These are phyloP conservation scores for Menidia menidia DNA, from an alignment of 2,797 vertebrate genomes.

Conservation along the genomic window DNA sequence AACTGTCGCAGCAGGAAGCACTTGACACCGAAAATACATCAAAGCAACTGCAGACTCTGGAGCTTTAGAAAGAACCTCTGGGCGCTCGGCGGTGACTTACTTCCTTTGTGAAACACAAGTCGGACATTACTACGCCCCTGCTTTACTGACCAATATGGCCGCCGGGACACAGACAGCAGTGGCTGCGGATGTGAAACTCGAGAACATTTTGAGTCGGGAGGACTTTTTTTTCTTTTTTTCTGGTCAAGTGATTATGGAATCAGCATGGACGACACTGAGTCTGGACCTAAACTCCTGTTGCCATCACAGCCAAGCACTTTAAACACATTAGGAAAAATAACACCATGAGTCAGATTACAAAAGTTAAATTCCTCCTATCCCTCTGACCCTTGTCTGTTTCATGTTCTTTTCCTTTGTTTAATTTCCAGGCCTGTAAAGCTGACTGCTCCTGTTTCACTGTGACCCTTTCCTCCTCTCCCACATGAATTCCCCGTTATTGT, in stretches of 20 bases:
- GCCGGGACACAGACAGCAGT: conserved; percentile 44
- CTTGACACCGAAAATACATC: conserved; percentile 42
- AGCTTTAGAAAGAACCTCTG: conserved; percentile 42
- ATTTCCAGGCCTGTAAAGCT: conserved; percentile 33
- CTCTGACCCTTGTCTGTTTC: conserved; percentile 16
- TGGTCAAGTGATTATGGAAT: conserved; percentile 38
- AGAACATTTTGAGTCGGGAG: conserved; percentile 36
- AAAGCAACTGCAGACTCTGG: conserved; percentile 37
- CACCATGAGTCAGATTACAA: conserved; percentile 51
- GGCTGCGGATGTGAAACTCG: conserved; percentile 55
- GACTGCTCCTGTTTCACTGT: conserved; percentile 42
- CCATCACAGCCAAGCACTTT: conserved; percentile 34
- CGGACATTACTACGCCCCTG: conserved; percentile 69
- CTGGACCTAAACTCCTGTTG: conserved; percentile 45
- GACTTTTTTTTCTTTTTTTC: conserved; percentile 19
- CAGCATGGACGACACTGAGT: conserved; percentile 30
- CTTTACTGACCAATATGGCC: conserved; percentile 56
- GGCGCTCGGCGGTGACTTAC: conserved; percentile 53
- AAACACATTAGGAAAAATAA: conserved; percentile 47
- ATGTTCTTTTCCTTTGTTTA: conserved; percentile 31
- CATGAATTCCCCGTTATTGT: conserved; percentile 48
- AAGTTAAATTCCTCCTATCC: conserved; percentile 21
- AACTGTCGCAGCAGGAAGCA: conserved; percentile 25
- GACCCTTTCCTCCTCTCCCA: conserved; percentile 45
- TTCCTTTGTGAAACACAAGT: conserved; percentile 72